Evolutionary conservation across 2,797 vertebrate genomes (phyloP).

Genomic region (Sebastes wilsoni): DNA sequence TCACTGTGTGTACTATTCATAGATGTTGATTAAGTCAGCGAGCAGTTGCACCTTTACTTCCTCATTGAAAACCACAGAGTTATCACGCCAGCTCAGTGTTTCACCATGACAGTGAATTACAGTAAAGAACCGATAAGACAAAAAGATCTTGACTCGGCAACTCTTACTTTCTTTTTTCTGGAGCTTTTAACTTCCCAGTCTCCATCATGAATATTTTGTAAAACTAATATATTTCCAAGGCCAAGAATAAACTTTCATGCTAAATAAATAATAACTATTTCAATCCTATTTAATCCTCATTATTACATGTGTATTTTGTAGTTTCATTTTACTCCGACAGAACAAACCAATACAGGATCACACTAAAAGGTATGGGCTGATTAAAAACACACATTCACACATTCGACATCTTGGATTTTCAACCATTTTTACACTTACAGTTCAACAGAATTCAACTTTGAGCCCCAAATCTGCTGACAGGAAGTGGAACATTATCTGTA

Average conservation of each 20-base stretch:
- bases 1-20: constrained; percentile 1
- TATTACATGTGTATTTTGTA: not conserved
- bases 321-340: not conserved
- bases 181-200: not conserved
- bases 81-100: not conserved
- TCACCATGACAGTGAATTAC: not conserved
- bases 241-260: not conserved
- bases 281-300: not conserved
- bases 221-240: too few species aligned
- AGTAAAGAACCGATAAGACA: not conserved
- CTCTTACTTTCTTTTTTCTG: not conserved
- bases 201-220: not conserved
- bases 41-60: constrained; percentile 21
- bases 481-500: not conserved
- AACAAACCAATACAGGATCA: not conserved
- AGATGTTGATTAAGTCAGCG: not conserved
- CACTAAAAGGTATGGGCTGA: not conserved
- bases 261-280: not conserved
- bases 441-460: not conserved
- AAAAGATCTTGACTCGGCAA: not conserved
- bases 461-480: not conserved
- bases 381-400: not conserved
- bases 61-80: not conserved
- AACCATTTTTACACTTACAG: not conserved
- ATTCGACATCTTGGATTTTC: not conserved